Evolutionary conservation across 1,140 invertebrate genomes (phyloP), one percentile per base, ranked within the genome.

Genomic region (Danaus plexippus): DNA sequence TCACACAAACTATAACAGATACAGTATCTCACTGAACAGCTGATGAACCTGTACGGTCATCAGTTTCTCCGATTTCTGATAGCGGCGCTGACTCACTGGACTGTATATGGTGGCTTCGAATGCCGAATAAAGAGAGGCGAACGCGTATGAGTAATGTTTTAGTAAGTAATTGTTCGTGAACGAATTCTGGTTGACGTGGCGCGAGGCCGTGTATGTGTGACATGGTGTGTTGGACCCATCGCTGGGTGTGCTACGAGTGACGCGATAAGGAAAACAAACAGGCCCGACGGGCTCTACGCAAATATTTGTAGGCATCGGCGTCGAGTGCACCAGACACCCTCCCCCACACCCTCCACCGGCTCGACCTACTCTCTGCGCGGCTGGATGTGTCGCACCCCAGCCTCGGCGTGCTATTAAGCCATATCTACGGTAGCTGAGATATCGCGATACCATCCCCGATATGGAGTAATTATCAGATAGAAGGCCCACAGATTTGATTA

Each of bases 381-480:
- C 54, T 64, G 69, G 66, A 66, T 66, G 52, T 50, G 46, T 50
- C 56, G 47, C 48, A 51, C 56, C 41, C 49, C 61, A 48, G 45
- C 52, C 42, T 53, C 13, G 12, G 47, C 54, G 45, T 4, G 22
- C 15, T 18, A 43, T 51, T 54, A 13, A 52, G 54, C 55, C 57
- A 55, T 73, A 77, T 75, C 71, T 73, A 61, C 61, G 63, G 65
- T 64, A 49, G 67, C 70, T 56, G 67, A 75, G 71, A 77, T 80
- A 80, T 71, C 69, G 67, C 69, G 77, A 80, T 80, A 80, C 59
- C 70, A 80, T 79, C 76, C 73, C 70, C 61, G 81, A 82, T 85
- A 84, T 53, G 59, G 66, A 63, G 56, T 79, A 81, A 80, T 84
- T 85, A 85, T 85, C 81, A 82, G 81, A 85, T 85, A 85, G 64